Base-by-base conservation (phyloP, 2,113 vertebrate genomes). In the Vicugna pacos region DNA sequence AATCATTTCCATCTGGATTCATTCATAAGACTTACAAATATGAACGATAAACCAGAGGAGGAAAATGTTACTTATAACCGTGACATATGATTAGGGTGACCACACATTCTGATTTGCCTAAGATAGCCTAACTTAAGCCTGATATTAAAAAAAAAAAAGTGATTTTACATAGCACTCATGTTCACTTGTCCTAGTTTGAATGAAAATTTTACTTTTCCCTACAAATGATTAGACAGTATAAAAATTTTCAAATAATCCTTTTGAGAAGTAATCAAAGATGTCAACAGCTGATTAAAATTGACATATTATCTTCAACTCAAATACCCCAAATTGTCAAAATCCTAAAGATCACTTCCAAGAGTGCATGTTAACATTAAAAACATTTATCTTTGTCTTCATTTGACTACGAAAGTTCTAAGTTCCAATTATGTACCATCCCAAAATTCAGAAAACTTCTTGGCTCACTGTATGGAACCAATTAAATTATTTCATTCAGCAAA, bases 401-500 rank as follows among this genome's bases (percentile, higher is more conserved):
- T 35, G 46, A 86, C 8, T 15, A 88, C 32, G 62, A 67, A 94
- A 79, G 26, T 91, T 91, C 35, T 93, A 70, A 76, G 26, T 91
- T 84, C 15, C 62, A 87, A 87, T 75, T 79, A 85, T 8, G 28
- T 73, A 62, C 15, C 16, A 88, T 62, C 3, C 7, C 19, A 87
- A 91, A 82, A 75, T 73, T 85, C 64, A 94, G 35, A 84, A 77
- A 69, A 93, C 28, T 90, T 58, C 16, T 32, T 80, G 52, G 22
- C 2, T 91, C 72, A 26, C 2, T 89, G 28, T 52, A 93, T 62
- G 20, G 64, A 80, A 95, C 46, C 52, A 58, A 86, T n/a, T 20
- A 62, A 89, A 93, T 69, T 65, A 62, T 48, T 85, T 93, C 48
- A 77, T 24, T 50, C n/a, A 87, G 81, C n/a, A 58, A 91, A 82